phyloP scores from a whole-genome alignment of 2,888 invertebrate species.

The Antitype chi region DNA sequence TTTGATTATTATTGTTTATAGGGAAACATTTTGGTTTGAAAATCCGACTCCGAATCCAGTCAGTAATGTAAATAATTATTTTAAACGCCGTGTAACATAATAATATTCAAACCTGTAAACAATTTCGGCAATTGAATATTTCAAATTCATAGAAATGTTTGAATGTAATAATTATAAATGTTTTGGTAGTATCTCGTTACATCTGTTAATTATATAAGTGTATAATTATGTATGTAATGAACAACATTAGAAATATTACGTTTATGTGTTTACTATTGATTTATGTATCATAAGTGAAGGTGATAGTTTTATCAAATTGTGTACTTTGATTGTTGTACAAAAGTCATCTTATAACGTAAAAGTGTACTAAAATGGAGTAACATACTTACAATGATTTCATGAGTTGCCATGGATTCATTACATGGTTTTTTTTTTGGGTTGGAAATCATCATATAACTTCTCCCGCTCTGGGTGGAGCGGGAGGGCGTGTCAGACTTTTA shows the following conservation, averaged over 20 bases:
- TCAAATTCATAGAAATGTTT: constrained; percentile 16
- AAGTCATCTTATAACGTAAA: too few species aligned
- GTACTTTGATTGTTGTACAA: background rate
- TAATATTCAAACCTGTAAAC: background rate
- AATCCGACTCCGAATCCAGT: background rate
- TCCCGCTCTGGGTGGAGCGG: too few species aligned
- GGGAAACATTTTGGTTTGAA: background rate
- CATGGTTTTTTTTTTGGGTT: too few species aligned
- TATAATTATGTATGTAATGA: background rate
- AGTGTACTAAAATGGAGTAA: background rate
- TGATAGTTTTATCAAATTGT: background rate
- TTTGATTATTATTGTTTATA: background rate
- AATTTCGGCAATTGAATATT: background rate
- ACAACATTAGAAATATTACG: background rate
- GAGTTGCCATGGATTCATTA: too few species aligned
- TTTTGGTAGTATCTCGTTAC: constrained; percentile 2
- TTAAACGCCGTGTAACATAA: background rate
- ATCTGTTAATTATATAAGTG: background rate
- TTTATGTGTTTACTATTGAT: constrained; percentile 9
- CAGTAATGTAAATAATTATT: background rate
- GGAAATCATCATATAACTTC: too few species aligned
- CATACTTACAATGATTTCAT: background rate
- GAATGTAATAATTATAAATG: constrained; percentile 22
- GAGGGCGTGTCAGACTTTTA: too few species aligned
- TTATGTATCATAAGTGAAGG: background rate